Evolutionary conservation across 2,113 vertebrate species (phyloP).

Genomic region (Noturus placidus): DNA sequence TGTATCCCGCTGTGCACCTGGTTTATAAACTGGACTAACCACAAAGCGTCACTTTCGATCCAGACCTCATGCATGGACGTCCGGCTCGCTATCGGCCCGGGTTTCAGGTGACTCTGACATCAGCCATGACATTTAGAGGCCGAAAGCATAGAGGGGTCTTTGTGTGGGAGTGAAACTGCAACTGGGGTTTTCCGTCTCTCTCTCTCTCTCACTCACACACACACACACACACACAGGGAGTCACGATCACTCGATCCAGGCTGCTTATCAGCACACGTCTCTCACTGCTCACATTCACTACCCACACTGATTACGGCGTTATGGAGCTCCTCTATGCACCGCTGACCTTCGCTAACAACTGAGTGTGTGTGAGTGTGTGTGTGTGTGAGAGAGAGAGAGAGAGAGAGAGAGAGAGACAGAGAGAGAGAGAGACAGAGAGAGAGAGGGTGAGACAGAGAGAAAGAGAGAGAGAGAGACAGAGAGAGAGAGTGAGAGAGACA

Average conservation of each 20-base stretch:
- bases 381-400: not conserved
- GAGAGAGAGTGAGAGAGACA: too few relatives aligned
- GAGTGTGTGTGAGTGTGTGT: not conserved
- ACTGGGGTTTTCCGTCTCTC: slow-evolving; percentile 15
- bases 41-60: not conserved
- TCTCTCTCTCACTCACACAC: not conserved
- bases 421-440: not conserved
- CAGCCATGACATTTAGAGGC: slow-evolving; percentile 50
- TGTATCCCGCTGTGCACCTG: too few relatives aligned
- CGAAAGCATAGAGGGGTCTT: slow-evolving; percentile 43
- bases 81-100: slow-evolving; percentile 1
- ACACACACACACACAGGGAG: not conserved
- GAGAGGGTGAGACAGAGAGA: not conserved
- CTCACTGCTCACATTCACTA: slow-evolving; percentile 19
- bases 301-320: slow-evolving; percentile 10
- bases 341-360: slow-evolving; percentile 3
- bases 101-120: slow-evolving; percentile 47
- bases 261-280: slow-evolving; percentile 29
- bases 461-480: not conserved
- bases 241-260: slow-evolving; percentile 5
- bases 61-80: not conserved
- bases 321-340: slow-evolving; percentile 5
- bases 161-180: slow-evolving; percentile 39
- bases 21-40: not conserved
- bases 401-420: not conserved